Base-by-base conservation (phyloP, 2,797 vertebrate species). In the Rhodeus uyekii region DNA sequence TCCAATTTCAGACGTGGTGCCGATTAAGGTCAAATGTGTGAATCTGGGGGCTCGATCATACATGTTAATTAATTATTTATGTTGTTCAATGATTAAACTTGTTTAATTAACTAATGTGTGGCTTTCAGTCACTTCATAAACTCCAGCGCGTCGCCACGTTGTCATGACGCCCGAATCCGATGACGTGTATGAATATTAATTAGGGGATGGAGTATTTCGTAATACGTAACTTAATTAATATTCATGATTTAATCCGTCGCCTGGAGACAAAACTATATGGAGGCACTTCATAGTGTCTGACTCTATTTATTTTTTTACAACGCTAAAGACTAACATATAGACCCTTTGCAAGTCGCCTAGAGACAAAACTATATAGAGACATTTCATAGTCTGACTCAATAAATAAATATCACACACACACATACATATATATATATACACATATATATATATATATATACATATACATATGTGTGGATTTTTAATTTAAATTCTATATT, bases 41-140 rank as follows among this genome's bases (percentile, higher is more conserved):
- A 72, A 36, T 34, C 86, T 85, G 39, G 46, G 39, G 27, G 83
- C 86, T 50, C 80, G 67, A 34, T 82, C 82, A 65, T 83, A 87
- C 86, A 87, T 84, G 36, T 38, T 39, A 39, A 44, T 76, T 36
- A 8, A 34, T 78, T 55, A n/a, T 34, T 16, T 29, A 39, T 39
- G 9, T 39, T 39, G 2, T 32, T 32, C 18, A 71, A 27, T 18
- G 34, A 22, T 46, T 10, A 53, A 46, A 24, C 8, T 27, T 24
- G 22, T 64, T 18, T 75, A 55, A 61, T 39, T 64, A 74, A 64
- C n/a, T 14, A 42, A 38, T n/a, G 8, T 29, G 46, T 3, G 80
- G 39, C 44, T 55, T 4, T n/a, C 71, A 10, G 42, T 19, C 53
- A 61, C 24, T 36, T 3, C 16, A 9, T 46, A 38, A 38, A 29